Evolutionary conservation across 2,797 vertebrate genomes (phyloP), one percentile per base, ranked within the genome.

Genomic region (Crax fasciolata): DNA sequence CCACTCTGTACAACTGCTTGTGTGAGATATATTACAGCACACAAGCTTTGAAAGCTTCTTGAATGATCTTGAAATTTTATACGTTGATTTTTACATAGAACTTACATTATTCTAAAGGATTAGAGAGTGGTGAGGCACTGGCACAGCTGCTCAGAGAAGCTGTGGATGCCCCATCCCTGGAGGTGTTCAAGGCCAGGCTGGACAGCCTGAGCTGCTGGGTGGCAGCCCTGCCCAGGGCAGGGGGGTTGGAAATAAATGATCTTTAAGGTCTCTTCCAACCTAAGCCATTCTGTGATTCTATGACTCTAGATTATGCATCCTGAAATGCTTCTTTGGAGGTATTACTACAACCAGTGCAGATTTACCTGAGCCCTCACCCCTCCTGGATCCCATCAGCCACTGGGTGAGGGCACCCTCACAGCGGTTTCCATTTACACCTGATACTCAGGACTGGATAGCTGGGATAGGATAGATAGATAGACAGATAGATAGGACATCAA

Each of bases 11-110:
- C 52, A 66, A 32, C 27, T 11, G 35, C 13, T n/a, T 71, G 32
- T 1, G 1, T 16, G 38, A 6, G 12, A 30, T 12, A 0, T 10
- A 5, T 57, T 18, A 14, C 5, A 58, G 7, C 55, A 28, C 68
- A 32, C 9, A 25, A 39, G 25, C 25, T 74, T 38, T 76, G 24
- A 84, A 84, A 59, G 27, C 12, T 73, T 90, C 86, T 38, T 4
- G 25, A 57, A 66, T 81, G 21, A 88, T 32, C 24, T 25, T 51
- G 46, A 68, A 10, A 48, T 27, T 38, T 52, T 35, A 35, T 35
- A 35, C 35, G 35, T 35, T 35, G 35, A 35, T 35, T 35, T 35
- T 35, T 35, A 35, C 35, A 35, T 35, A 35, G 35, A 35, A 35
- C 35, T 35, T 35, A 35, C 35, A 35, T 35, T 35, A 35, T 35